Conservation (phyloP, 1,140 invertebrate genomes). For the Hylyphantes graminicola region DNA sequence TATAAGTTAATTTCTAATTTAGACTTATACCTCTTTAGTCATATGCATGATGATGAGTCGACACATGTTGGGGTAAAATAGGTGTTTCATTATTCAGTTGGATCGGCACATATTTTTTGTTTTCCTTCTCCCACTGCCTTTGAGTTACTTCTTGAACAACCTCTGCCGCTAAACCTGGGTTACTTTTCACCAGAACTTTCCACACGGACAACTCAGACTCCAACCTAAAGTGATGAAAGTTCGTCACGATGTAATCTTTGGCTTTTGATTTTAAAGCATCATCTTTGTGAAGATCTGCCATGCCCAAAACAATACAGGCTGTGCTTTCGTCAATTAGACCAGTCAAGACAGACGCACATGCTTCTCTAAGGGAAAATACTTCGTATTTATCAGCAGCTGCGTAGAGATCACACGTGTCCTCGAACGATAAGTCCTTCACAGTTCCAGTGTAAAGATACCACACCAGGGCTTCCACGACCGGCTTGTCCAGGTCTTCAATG, state of each 20-base stretch:
- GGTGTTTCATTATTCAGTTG: too few relatives aligned
- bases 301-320: not conserved
- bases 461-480: not conserved
- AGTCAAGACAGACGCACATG: not conserved
- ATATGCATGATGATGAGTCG: too few relatives aligned
- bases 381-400: conserved; percentile 12
- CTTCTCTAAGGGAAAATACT: not conserved
- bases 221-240: too few relatives aligned
- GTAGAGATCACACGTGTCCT: not conserved
- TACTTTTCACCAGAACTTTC: not conserved
- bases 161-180: not conserved
- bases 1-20: too few relatives aligned
- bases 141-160: not conserved
- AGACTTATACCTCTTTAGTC: too few relatives aligned
- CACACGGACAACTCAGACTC: not conserved
- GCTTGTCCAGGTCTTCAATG: not conserved
- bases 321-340: not conserved
- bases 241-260: not conserved
- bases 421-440: not conserved
- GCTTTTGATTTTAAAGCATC: not conserved
- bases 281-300: conserved; percentile 5
- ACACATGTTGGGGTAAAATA: too few relatives aligned
- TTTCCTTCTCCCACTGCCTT: too few relatives aligned
- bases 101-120: too few relatives aligned
- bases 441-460: conserved; percentile 4